phyloP scores from a whole-genome alignment of 2,888 invertebrate species.

The Minunthozetes semirufus region DNA sequence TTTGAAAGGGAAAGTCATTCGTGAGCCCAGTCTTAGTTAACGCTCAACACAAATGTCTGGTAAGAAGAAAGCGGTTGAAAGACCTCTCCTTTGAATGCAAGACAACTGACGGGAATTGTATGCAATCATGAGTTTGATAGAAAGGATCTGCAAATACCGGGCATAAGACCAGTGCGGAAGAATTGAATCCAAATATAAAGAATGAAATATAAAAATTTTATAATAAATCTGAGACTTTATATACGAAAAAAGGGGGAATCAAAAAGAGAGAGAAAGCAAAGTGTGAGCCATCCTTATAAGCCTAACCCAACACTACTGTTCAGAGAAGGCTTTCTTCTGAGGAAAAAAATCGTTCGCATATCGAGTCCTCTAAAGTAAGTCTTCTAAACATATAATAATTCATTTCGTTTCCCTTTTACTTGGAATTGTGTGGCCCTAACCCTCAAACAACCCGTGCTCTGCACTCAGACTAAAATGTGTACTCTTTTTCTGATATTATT shows the following conservation, averaged over 20 bases:
- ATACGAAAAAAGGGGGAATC: neutral
- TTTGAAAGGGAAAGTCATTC: neutral
- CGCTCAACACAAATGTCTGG: neutral
- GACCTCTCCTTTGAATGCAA: neutral
- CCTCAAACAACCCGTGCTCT: neutral
- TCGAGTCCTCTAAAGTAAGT: neutral
- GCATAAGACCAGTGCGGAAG: neutral
- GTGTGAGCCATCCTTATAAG: neutral
- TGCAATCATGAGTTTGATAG: neutral
- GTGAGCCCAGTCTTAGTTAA: neutral
- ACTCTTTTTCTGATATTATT: neutral
- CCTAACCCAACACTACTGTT: too few species aligned
- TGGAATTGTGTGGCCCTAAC: conserved; percentile 1
- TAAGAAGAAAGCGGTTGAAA: neutral
- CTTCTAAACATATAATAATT: conserved; percentile 1
- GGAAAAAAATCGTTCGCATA: neutral
- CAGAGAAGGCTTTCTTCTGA: too few species aligned
- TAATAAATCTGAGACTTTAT: neutral
- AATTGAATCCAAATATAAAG: neutral
- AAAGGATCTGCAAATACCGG: neutral
- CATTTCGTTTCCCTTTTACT: conserved; percentile 21
- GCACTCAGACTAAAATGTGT: neutral
- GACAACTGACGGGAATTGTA: neutral
- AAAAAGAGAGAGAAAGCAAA: neutral
- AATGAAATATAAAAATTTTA: conserved; percentile 7